Percentiles rank a stretch among this genome's conserved stretches.
These are phyloP conservation scores for Sternarchorhynchus goeldii DNA, from an alignment of 2,797 vertebrate species.

Conservation along the genomic window DNA sequence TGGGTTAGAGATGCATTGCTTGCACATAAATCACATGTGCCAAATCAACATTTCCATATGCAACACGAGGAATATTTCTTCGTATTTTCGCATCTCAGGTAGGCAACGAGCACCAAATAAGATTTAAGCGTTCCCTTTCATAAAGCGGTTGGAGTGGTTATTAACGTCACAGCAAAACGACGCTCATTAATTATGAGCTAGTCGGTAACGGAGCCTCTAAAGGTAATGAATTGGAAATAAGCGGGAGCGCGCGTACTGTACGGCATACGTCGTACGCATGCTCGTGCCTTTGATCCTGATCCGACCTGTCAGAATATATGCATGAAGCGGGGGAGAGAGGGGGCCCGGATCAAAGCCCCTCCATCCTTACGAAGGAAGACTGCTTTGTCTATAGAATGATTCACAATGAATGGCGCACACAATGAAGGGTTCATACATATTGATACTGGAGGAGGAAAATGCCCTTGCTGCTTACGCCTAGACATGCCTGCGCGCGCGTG, in stretches of 20 bases:
- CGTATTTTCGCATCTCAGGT: constrained; percentile 27
- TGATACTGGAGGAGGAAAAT: constrained; percentile 51
- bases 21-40: constrained; percentile 25
- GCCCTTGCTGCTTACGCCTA: constrained; percentile 37
- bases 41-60: constrained; percentile 38
- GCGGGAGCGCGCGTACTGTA: constrained; percentile 39
- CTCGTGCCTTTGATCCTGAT: constrained; percentile 49
- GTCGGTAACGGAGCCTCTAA: constrained; percentile 42
- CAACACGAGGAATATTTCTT: constrained; percentile 24
- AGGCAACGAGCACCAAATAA: neutral
- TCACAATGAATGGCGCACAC: constrained; percentile 42
- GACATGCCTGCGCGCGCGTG: constrained; percentile 6
- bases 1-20: neutral
- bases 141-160: constrained; percentile 39
- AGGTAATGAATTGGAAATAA: constrained; percentile 55
- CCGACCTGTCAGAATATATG: constrained; percentile 51
- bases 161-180: constrained; percentile 44
- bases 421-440: constrained; percentile 59
- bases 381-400: constrained; percentile 58
- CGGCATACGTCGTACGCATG: constrained; percentile 39
- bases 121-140: constrained; percentile 14
- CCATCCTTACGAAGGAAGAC: constrained; percentile 28
- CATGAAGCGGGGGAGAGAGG: constrained; percentile 44
- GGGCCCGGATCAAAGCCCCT: constrained; percentile 52
- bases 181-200: constrained; percentile 52